Evolutionary conservation across 2,888 invertebrate genomes (phyloP), one percentile per base, ranked within the genome.

Genomic region (Cactoblastis cactorum): DNA sequence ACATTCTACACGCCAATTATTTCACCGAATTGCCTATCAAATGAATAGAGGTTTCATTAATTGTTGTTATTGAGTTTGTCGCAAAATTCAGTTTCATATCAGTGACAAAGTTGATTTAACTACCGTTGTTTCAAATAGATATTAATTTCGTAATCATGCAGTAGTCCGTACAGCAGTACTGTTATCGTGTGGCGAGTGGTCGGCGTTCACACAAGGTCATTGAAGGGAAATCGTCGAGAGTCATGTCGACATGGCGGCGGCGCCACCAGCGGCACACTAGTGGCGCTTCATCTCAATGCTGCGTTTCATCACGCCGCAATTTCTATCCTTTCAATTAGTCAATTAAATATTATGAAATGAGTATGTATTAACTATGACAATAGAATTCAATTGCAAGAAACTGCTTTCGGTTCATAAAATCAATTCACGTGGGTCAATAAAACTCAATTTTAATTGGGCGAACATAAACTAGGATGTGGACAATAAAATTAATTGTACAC

Each of bases 141-240:
- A 69, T 73, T 69, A 67, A 63, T 59, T 61, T 59, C 34, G 54
- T 64, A 71, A 71, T 69, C 66, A 66, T 61, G 60, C 56, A 63
- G 67, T 63, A 67, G 68, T 63, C 56, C 56, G 68, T 69, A 60
- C 63, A 65, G 32, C 57, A 68, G 60, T 61, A 71, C 73, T 77
- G 73, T 78, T 78, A 76, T 77, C 69, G 73, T 64, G 63, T 61
- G 65, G 71, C 63, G 70, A 71, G 69, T 65, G 72, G 67, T 63
- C 67, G 63, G 75, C 68, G 70, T 69, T 62, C 65, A 71, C 69
- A 70, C 87, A 88, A 88, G 88, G 89, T 83, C 85, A 79, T 75
- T 74, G 80, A 86, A 80, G 87, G 88, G 83, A 88, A 88, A 88
- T 80, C 77, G 79, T 76, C 76, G 73, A 69, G 69, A 70, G 61